phyloP scores from a whole-genome alignment of 1,140 invertebrate genomes.

The Lutraria rhynchaena region DNA sequence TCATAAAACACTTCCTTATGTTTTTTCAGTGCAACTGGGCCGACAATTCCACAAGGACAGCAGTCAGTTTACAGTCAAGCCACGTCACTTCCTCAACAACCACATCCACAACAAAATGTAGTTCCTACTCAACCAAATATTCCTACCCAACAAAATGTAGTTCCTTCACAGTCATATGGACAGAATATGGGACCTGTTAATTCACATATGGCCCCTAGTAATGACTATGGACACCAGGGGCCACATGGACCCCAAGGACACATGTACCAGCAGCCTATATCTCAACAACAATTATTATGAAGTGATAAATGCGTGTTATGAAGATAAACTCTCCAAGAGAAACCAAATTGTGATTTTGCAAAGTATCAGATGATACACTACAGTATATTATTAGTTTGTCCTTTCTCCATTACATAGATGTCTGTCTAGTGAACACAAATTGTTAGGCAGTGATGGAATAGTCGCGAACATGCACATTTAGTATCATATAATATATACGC shows the following conservation, averaged over 20 bases:
- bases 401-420: too few species aligned
- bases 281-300: slow-evolving; percentile 56
- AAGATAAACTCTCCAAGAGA: too few species aligned
- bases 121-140: slow-evolving; percentile 55
- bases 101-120: slow-evolving; percentile 51
- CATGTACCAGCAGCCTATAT: slow-evolving; percentile 52
- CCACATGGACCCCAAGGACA: background rate
- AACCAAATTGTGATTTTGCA: too few species aligned
- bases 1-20: background rate
- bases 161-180: slow-evolving; percentile 34
- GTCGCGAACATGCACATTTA: too few species aligned
- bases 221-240: slow-evolving; percentile 47
- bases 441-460: too few species aligned
- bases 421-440: too few species aligned
- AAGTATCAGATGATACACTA: too few species aligned
- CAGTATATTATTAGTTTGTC: too few species aligned
- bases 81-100: slow-evolving; percentile 36
- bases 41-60: slow-evolving; percentile 4
- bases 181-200: slow-evolving; percentile 34
- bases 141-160: slow-evolving; percentile 38
- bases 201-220: slow-evolving; percentile 34
- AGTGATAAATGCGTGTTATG: slow-evolving; percentile 10
- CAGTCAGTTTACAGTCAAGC: slow-evolving; percentile 14
- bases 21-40: slow-evolving; percentile 35
- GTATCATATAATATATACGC: too few species aligned